Evolutionary conservation across 1,140 invertebrate species (phyloP).

Genomic region (Archegozetes longisetosus): DNA sequence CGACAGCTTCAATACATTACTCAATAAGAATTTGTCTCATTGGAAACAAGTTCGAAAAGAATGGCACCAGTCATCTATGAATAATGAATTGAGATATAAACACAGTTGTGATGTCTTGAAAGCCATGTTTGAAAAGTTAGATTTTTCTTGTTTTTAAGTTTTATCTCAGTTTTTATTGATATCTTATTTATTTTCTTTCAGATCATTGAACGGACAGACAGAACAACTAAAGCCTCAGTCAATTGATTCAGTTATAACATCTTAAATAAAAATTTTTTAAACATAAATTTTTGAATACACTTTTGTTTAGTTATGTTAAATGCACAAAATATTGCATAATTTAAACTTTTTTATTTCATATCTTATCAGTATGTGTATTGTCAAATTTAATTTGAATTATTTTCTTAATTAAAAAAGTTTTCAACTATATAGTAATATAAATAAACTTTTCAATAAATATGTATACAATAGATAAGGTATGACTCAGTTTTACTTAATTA

Average conservation of each 20-base stretch:
- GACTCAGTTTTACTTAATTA: too few relatives aligned
- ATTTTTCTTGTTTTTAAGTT: neutral
- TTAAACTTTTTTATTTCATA: too few relatives aligned
- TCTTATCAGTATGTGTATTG: too few relatives aligned
- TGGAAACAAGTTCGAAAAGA: conserved; percentile 4
- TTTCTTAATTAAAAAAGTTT: too few relatives aligned
- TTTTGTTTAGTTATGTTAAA: too few relatives aligned
- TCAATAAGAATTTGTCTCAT: neutral
- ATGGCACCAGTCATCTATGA: neutral
- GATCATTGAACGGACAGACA: neutral
- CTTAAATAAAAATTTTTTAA: too few relatives aligned
- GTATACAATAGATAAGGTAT: too few relatives aligned
- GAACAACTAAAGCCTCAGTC: neutral
- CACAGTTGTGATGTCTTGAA: neutral
- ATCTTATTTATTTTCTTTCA: neutral
- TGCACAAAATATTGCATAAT: too few relatives aligned
- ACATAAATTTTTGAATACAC: too few relatives aligned
- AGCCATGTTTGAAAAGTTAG: conserved; percentile 4
- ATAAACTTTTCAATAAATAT: too few relatives aligned
- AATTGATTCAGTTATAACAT: neutral
- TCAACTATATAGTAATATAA: too few relatives aligned
- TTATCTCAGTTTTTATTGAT: neutral
- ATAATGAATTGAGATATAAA: conserved; percentile 6
- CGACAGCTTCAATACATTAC: neutral
- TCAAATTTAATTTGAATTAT: too few relatives aligned